Base-by-base conservation (phyloP, 2,888 invertebrate species). In the Epiperipatus broadwayi region DNA sequence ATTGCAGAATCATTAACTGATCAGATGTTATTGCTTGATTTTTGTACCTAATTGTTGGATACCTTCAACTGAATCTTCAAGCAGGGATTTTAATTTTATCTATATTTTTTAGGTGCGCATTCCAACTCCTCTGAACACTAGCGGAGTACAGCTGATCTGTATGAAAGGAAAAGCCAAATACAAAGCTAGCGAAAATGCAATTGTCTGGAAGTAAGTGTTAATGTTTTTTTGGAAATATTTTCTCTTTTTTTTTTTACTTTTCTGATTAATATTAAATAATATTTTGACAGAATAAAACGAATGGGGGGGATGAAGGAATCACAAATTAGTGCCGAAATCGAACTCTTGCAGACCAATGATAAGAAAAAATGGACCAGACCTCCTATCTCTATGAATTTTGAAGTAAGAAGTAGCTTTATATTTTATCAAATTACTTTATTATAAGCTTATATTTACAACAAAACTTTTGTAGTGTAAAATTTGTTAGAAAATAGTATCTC, bases 341-440 rank as follows among this genome's bases (percentile, higher is more conserved):
- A 99, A 60, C 66, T 99, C 27, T 68, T 99, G 43, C 91, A 91
- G 62, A 95, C 97, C 0, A 95, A 91, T 54, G 91, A 89, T 8
- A 64, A 66, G 46, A 97, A 97, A 67, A 99, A 99, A 60, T 99
- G 97, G 97, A 99, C 97, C 14, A 71, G 97, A 32, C 97, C 97
- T 18, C 97, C 97, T 33, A 97, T 99, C 55, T 97, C 97, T 2
- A 97, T 99, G 95, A 95, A 91, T 63, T 99, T 99, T 60, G 97
- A 99, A 67, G 72, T 70, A 49, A 44, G 49, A 12, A 8, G 12
- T 29, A 18, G 27, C 18, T 45, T 10, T 33, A 14, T 35, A 10
- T 25, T 34, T 12, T 29, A 30, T 12, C 7, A 30, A 8, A 25
- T 8, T 12, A 31, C n/a, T n/a, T 8, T 31, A 8, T 10, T 7